Percentiles rank a stretch among this genome's conserved stretches.
Evolutionary conservation across 2,797 vertebrate genomes (phyloP).

Genomic region (Scyliorhinus canicula): DNA sequence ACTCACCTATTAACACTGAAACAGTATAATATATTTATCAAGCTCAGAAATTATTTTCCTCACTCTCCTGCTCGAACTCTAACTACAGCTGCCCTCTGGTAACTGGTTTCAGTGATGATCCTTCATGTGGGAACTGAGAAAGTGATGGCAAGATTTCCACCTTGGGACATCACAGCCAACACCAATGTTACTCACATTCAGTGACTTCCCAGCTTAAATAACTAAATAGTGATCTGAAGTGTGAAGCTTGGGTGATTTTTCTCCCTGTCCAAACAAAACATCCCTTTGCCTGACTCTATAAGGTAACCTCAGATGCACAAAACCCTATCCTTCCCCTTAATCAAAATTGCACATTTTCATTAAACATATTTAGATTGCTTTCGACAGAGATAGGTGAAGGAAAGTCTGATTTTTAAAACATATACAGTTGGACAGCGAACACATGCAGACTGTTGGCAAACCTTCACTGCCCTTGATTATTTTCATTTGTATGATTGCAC

Average conservation of each 20-base stretch:
- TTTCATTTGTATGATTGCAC: constrained; percentile 15
- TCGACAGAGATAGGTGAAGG: not conserved
- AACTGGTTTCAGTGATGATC: not conserved
- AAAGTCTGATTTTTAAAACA: constrained; percentile 8
- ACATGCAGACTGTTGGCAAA: not conserved
- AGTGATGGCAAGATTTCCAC: not conserved
- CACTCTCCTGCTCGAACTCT: not conserved
- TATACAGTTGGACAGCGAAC: not conserved
- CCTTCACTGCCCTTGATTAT: not conserved
- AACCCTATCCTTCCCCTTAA: not conserved
- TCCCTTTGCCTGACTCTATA: not conserved
- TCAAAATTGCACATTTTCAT: not conserved
- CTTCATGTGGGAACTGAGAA: not conserved
- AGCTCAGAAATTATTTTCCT: not conserved
- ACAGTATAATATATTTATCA: not conserved
- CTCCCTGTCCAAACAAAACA: not conserved
- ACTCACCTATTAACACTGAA: not conserved
- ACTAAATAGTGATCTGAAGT: not conserved
- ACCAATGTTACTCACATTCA: not conserved
- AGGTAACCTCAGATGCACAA: not conserved
- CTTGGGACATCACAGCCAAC: not conserved
- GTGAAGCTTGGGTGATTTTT: not conserved
- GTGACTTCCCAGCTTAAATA: not conserved
- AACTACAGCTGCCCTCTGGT: not conserved
- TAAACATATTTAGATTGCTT: not conserved